Base-by-base conservation (phyloP, 1,140 invertebrate species). In the Hyles vespertilio region DNA sequence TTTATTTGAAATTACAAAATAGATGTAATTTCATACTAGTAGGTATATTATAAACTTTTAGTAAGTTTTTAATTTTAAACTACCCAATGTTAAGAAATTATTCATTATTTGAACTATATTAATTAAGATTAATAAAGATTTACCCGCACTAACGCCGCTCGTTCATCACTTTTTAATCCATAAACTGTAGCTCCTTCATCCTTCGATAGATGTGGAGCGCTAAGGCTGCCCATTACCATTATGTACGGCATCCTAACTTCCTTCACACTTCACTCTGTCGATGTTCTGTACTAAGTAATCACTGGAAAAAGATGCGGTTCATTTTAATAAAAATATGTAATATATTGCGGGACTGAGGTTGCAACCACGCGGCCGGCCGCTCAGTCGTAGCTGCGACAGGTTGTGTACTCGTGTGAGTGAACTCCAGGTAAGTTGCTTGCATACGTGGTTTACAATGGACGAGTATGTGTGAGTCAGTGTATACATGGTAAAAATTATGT, bases 171-270 rank as follows among this genome's bases (percentile, higher is more conserved):
- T 59, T 88, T 88, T 48, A 88, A 70, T 52, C 85, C 85, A 59
- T 87, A 88, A 10, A 87, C 84, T 8, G 85, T 85, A 12, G 77
- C 81, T 55, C 82, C 83, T 58, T 88, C 85, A 65, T 88, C 82
- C 56, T 85, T 87, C 1, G 80, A 83, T 0, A 88, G 74, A 65
- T 85, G 78, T 32, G 72, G 77, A 45, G 79, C 77, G 57, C 77
- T 85, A 1, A 89, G 70, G 57, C 77, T 81, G 33, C 85, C 85
- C 82, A 89, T 87, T 52, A 89, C 80, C 85, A 89, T 89, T 11
- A 89, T 79, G 63, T 89, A 89, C 61, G 85, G 85, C 85, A 89
- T 88, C 10, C 59, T 81, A 47, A 10, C 50, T 50, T 36, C 45
- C 55, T 32, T 22, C 22, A 32, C 12, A 49, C 54, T 34, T 51